phyloP scores from a whole-genome alignment of 2,888 invertebrate species.

The Pseudococcus longispinus region DNA sequence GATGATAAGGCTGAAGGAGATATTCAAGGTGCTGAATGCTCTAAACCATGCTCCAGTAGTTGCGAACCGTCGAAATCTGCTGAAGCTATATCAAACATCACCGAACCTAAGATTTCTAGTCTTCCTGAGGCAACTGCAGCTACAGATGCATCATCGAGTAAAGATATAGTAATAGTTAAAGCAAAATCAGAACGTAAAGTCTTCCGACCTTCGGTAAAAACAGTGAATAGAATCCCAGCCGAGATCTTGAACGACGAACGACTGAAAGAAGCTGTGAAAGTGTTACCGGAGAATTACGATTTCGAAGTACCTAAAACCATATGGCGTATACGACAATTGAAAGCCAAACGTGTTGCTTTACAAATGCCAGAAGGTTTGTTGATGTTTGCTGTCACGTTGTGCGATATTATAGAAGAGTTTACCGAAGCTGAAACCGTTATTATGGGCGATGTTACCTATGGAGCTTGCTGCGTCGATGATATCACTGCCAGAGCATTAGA shows the following conservation, averaged over 20 bases:
- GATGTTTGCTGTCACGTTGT: slow-evolving; percentile 89
- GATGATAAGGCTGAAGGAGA: not conserved
- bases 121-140: not conserved
- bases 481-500: slow-evolving; percentile 89
- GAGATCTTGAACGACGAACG: slow-evolving; percentile 77
- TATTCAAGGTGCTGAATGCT: too few relatives aligned
- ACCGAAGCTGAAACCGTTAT: slow-evolving; percentile 90
- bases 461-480: slow-evolving; percentile 98
- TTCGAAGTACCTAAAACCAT: slow-evolving; percentile 98
- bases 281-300: slow-evolving; percentile 92
- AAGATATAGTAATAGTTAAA: slow-evolving; percentile 70
- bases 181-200: slow-evolving; percentile 82
- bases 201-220: slow-evolving; percentile 74
- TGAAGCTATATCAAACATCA: not conserved
- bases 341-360: slow-evolving; percentile 86
- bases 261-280: slow-evolving; percentile 75
- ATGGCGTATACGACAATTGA: slow-evolving; percentile 89
- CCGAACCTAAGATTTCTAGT: not conserved
- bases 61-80: not conserved
- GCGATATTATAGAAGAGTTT: slow-evolving; percentile 90
- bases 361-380: slow-evolving; percentile 97
- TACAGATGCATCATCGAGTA: slow-evolving; percentile 23
- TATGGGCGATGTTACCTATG: slow-evolving; percentile 99
- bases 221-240: slow-evolving; percentile 80
- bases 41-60: not conserved